Conservation (phyloP, 1,140 invertebrate species). For the Drosophila tani region DNA sequence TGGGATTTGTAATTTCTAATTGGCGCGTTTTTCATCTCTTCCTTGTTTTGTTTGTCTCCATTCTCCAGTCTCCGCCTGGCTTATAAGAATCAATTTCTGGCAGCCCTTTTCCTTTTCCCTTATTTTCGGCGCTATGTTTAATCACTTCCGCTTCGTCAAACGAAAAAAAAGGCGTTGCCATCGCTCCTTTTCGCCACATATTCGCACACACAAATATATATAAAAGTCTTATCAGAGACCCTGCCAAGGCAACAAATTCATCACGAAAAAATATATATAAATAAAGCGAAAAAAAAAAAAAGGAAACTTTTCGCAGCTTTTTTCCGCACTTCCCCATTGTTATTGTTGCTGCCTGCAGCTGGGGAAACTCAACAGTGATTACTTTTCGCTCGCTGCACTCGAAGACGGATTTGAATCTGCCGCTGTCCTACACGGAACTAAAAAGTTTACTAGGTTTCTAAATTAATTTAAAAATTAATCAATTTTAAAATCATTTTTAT, state of each 20-base stretch:
- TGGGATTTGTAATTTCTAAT: conserved; percentile 74
- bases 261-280: conserved; percentile 9
- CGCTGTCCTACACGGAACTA: conserved; percentile 1
- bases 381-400: conserved; percentile 72
- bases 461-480: too few species aligned
- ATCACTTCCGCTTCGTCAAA: conserved; percentile 66
- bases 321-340: conserved; percentile 15
- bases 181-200: conserved; percentile 7
- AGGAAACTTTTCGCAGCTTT: conserved; percentile 45
- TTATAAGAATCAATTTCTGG: conserved; percentile 59
- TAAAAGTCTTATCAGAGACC: conserved; percentile 42
- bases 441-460: neutral
- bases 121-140: conserved; percentile 46
- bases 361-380: conserved; percentile 73
- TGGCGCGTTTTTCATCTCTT: conserved; percentile 54
- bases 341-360: conserved; percentile 26
- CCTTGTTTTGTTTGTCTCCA: conserved; percentile 17
- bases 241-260: conserved; percentile 40
- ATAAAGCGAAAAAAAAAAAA: neutral
- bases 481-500: neutral
- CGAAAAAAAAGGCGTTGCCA: conserved; percentile 56
- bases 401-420: conserved; percentile 63
- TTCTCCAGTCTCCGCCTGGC: neutral
- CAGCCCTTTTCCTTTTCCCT: conserved; percentile 24
- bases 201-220: neutral